These are phyloP conservation scores for Diachrysia chrysitis DNA, from an alignment of 2,888 invertebrate species.

Conservation along the genomic window DNA sequence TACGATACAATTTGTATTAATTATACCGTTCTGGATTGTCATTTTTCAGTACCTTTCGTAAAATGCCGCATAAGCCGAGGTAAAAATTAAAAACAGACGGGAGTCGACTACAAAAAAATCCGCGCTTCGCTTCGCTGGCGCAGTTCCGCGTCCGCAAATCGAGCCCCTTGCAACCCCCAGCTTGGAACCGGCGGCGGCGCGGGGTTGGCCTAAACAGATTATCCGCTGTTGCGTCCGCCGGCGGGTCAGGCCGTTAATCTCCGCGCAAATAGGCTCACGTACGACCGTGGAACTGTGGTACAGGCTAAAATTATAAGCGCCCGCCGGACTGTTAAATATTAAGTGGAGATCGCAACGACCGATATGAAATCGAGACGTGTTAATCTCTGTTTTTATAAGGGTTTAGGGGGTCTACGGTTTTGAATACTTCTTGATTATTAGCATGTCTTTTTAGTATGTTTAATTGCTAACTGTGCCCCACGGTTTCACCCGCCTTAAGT, in stretches of 20 bases:
- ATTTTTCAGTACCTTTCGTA: conserved; percentile 9
- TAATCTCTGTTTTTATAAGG: conserved; percentile 65
- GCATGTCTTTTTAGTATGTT: conserved; percentile 43
- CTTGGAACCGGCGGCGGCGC: conserved; percentile 33
- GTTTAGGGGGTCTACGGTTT: conserved; percentile 34
- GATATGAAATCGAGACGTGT: conserved; percentile 62
- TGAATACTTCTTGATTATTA: conserved; percentile 44
- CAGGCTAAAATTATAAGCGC: conserved; percentile 70
- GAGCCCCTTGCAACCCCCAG: conserved; percentile 53
- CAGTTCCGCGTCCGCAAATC: conserved; percentile 48
- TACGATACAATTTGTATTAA: background rate
- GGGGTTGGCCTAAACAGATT: conserved; percentile 72
- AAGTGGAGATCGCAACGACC: conserved; percentile 60
- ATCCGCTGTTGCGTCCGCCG: conserved; percentile 66
- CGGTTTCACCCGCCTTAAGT: too few species aligned
- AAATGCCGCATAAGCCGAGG: conserved; percentile 13
- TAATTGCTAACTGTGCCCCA: too few species aligned
- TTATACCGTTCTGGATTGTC: background rate
- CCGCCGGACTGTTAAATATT: conserved; percentile 64
- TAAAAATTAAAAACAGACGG: conserved; percentile 21
- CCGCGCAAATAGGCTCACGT: conserved; percentile 81
- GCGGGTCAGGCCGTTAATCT: conserved; percentile 77
- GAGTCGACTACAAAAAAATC: conserved; percentile 13
- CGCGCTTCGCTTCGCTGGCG: conserved; percentile 14
- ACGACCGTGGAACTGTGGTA: conserved; percentile 61